Percentiles rank a stretch among this genome's conserved stretches.
phyloP scores from a whole-genome alignment of 2,888 invertebrate genomes.

The Willowsia nigromaculata region DNA sequence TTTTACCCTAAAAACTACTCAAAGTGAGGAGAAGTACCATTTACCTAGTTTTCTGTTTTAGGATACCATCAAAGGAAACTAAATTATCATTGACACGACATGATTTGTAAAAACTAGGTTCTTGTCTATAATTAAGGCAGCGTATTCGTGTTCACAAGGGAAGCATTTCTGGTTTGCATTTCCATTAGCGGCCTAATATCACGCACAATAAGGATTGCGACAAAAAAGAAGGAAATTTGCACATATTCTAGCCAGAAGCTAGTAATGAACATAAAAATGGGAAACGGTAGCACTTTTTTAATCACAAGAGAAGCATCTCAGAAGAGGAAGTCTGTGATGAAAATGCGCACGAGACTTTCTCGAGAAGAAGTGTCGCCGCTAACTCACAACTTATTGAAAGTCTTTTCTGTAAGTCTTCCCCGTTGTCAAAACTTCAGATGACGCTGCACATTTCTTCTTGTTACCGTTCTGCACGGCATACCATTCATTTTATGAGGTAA shows the following conservation, averaged over 20 bases:
- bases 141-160: not conserved
- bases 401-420: no score
- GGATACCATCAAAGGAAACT: not conserved
- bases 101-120: not conserved
- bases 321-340: not conserved
- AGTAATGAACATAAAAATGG: not conserved
- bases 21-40: not conserved
- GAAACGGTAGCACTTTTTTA: not conserved
- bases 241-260: no score
- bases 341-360: not conserved
- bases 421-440: not conserved
- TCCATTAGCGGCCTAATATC: not conserved
- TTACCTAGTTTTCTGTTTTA: not conserved
- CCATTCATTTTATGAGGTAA: constrained; percentile 9
- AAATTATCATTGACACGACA: not conserved
- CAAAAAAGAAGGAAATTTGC: not conserved
- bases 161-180: not conserved
- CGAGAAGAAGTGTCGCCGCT: not conserved
- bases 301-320: not conserved
- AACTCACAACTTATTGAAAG: not conserved
- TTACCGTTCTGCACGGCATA: not conserved
- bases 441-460: constrained; percentile 3
- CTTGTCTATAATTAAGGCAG: not conserved
- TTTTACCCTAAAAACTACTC: not conserved
- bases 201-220: not conserved